Percentiles rank a stretch among this genome's conserved stretches.
Evolutionary conservation across 2,113 vertebrate genomes (phyloP).

Genomic region (Verasper variegatus): DNA sequence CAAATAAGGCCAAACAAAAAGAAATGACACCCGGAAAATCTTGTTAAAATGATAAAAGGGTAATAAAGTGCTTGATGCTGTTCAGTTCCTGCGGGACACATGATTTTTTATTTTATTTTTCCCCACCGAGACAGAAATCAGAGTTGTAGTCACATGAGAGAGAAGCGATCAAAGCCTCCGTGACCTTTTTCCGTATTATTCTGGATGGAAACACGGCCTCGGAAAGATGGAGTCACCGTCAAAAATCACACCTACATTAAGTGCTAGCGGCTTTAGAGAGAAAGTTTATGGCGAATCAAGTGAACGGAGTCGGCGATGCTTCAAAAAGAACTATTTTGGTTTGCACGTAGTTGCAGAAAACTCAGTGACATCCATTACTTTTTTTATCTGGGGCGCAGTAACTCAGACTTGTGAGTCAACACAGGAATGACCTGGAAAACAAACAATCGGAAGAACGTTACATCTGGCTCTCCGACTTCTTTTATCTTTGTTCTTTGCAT

Average conservation of each 20-base stretch:
- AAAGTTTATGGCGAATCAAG: conserved; percentile 24
- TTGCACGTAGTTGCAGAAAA: conserved; percentile 34
- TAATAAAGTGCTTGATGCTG: conserved; percentile 12
- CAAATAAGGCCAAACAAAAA: neutral
- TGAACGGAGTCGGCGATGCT: conserved; percentile 20
- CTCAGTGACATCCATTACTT: conserved; percentile 29
- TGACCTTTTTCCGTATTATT: conserved; percentile 30
- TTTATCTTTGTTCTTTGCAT: conserved; percentile 39
- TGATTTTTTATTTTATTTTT: neutral
- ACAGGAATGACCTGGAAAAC: conserved; percentile 36
- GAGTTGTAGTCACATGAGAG: neutral
- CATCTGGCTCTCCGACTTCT: conserved; percentile 13
- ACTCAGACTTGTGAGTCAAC: neutral
- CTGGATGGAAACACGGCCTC: conserved; percentile 10
- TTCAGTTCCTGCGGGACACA: conserved; percentile 16
- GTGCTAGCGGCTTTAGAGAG: conserved; percentile 34
- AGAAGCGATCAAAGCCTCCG: conserved; percentile 26
- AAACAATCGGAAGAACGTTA: neutral
- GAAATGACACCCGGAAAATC: neutral
- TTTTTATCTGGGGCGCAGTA: conserved; percentile 41
- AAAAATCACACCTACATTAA: conserved; percentile 42
- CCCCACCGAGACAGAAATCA: conserved; percentile 6
- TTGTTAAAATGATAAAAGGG: neutral
- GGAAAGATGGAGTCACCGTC: conserved; percentile 29
- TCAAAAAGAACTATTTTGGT: conserved; percentile 33